phyloP scores from a whole-genome alignment of 2,797 vertebrate genomes.

The Hoplostethus atlanticus region DNA sequence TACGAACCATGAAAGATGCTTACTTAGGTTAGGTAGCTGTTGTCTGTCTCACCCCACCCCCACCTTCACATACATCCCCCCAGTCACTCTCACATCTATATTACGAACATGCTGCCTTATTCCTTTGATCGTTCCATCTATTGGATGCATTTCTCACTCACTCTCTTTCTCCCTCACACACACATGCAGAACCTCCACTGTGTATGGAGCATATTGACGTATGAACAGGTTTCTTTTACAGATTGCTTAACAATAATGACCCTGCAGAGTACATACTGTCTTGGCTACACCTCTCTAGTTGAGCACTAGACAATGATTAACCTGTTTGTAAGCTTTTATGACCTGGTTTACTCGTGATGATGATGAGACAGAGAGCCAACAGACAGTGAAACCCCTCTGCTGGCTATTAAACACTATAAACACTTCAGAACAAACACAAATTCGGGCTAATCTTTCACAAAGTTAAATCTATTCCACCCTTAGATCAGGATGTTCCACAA shows the following conservation, averaged over 20 bases:
- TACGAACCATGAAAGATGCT: conserved; percentile 66
- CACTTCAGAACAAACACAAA: conserved; percentile 69
- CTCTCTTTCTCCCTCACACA: background rate
- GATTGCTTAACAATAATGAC: conserved; percentile 44
- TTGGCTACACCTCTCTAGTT: conserved; percentile 51
- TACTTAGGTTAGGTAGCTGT: background rate
- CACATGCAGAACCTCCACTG: conserved; percentile 6
- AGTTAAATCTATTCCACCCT: conserved; percentile 50
- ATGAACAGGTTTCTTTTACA: conserved; percentile 21
- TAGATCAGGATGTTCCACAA: conserved; percentile 41
- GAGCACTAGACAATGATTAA: conserved; percentile 73
- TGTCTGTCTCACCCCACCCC: conserved; percentile 34
- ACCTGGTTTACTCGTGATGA: conserved; percentile 52
- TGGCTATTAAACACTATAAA: conserved; percentile 68
- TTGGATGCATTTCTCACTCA: conserved; percentile 32
- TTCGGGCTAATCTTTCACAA: conserved; percentile 69
- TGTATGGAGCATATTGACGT: conserved; percentile 9
- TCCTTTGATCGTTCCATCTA: conserved; percentile 22
- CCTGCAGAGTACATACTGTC: conserved; percentile 45
- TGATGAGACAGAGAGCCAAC: too few relatives aligned
- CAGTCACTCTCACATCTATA: conserved; percentile 19
- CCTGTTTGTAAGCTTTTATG: conserved; percentile 69
- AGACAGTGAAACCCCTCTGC: conserved; percentile 62
- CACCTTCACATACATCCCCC: conserved; percentile 27
- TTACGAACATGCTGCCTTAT: conserved; percentile 28